Evolutionary conservation across 1,140 invertebrate species (phyloP), one percentile per base, ranked within the genome.

Genomic region (Lordiphosa mommai): DNA sequence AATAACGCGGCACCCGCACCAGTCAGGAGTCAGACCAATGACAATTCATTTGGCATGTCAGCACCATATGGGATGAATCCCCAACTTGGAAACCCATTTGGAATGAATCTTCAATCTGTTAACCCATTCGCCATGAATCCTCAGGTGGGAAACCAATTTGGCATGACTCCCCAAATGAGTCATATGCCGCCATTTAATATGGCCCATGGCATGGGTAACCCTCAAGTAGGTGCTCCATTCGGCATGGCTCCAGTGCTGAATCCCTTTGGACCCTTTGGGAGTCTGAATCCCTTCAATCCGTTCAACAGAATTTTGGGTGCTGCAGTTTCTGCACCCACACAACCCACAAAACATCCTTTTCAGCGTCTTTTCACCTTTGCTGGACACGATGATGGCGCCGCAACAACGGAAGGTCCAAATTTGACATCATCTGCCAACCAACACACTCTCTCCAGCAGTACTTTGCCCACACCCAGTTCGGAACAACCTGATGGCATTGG

Each of bases 281-380:
- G 4, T 12, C 46, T 84, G 0, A 84, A 85, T 40, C 77, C 77
- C 4, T 84, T 84, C 5, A 85, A 84, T 66, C 77, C 77, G 0
- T 85, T 84, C 4, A 77, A 77, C 34, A 33, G 77, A 33, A 38
- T 84, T 0, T 41, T 84, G 0, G 77, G 77, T 13, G 37, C 59
- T 2, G 6, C 52, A 7, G 20, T 29, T 1, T 14, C 50, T 8
- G 38, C 37, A 0, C 17, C 33, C 0, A 16, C 61, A 3, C 36
- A 44, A 27, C 63, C 58, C 0, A 43, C 51, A 0, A 3, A 4
- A 7, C 49, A 53, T 14, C 20, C 48, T 16, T 46, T 68, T 1
- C 29, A 59, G 20, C 59, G 5, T 32, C 53, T 44, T n/a, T 48
- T 29, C 9, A 32, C 50, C 9, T 36, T 14, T 1, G 14, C 14